phyloP scores from a whole-genome alignment of 2,888 invertebrate genomes.

The Portevinia maculata region DNA sequence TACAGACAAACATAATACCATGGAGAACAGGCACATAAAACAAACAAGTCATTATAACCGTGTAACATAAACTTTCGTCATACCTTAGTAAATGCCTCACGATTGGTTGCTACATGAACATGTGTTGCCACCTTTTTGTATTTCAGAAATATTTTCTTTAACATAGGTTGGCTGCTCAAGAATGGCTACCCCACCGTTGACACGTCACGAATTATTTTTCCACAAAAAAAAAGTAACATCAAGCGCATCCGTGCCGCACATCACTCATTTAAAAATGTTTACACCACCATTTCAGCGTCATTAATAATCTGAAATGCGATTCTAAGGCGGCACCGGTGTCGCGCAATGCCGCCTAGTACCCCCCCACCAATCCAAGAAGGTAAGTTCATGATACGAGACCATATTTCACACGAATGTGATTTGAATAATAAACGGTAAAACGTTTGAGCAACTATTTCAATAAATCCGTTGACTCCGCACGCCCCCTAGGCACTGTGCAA shows the following conservation, averaged over 20 bases:
- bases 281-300: slow-evolving; percentile 70
- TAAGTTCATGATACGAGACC: slow-evolving; percentile 50
- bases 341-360: slow-evolving; percentile 63
- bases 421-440: slow-evolving; percentile 73
- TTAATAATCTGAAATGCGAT: slow-evolving; percentile 73
- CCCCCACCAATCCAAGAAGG: slow-evolving; percentile 35
- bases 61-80: too few relatives aligned
- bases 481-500: slow-evolving; percentile 13
- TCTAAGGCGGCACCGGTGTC: slow-evolving; percentile 53
- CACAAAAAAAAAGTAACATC: slow-evolving; percentile 41
- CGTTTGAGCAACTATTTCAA: slow-evolving; percentile 62
- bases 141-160: too few relatives aligned
- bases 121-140: too few relatives aligned
- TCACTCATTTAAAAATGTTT: slow-evolving; percentile 70
- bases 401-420: slow-evolving; percentile 73
- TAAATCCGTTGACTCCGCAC: slow-evolving; percentile 47
- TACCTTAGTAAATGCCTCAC: too few relatives aligned
- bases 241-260: slow-evolving; percentile 74
- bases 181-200: slow-evolving; percentile 30
- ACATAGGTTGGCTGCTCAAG: neutral
- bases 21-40: too few relatives aligned
- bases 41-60: too few relatives aligned
- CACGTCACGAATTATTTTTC: slow-evolving; percentile 53
- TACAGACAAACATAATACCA: too few relatives aligned
- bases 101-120: too few relatives aligned